Evolutionary conservation across 2,888 invertebrate genomes (phyloP).

Genomic region (Dendrolimus pini): DNA sequence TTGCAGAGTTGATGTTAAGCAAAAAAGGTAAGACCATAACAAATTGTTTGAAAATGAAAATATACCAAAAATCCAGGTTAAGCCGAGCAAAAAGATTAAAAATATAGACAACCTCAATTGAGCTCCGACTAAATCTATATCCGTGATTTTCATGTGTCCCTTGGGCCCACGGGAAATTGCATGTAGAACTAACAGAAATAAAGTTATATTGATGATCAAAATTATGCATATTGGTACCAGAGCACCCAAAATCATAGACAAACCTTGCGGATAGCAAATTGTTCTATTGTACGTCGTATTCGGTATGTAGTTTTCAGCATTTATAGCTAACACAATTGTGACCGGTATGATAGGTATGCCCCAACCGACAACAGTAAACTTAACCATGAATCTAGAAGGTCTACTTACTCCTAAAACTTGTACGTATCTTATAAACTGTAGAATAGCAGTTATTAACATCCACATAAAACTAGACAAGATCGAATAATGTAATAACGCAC

Average conservation of each 20-base stretch:
- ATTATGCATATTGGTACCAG: conserved; percentile 72
- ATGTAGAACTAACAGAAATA: conserved; percentile 73
- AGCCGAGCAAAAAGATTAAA: conserved; percentile 77
- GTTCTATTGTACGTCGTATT: conserved; percentile 25
- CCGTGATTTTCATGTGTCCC: conserved; percentile 60
- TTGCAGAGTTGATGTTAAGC: conserved; percentile 78
- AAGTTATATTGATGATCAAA: conserved; percentile 64
- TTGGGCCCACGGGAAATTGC: conserved; percentile 70
- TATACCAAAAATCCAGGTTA: conserved; percentile 79
- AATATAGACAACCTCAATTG: conserved; percentile 75
- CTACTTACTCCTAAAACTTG: conserved; percentile 77
- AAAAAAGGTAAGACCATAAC: conserved; percentile 78
- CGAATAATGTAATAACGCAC: conserved; percentile 80
- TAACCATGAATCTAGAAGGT: conserved; percentile 78
- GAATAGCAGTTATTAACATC: conserved; percentile 82
- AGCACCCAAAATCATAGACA: conserved; percentile 63
- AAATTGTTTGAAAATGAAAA: conserved; percentile 67
- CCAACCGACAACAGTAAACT: conserved; percentile 80
- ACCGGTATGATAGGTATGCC: conserved; percentile 77
- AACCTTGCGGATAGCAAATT: conserved; percentile 75
- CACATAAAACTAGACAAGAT: conserved; percentile 82
- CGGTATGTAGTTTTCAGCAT: conserved; percentile 64
- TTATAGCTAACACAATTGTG: conserved; percentile 51
- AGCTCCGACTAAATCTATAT: conserved; percentile 53
- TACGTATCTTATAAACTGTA: conserved; percentile 83